Evolutionary conservation across 2,797 vertebrate species (phyloP), one percentile per base, ranked within the genome.

Genomic region (Siniperca scherzeri): DNA sequence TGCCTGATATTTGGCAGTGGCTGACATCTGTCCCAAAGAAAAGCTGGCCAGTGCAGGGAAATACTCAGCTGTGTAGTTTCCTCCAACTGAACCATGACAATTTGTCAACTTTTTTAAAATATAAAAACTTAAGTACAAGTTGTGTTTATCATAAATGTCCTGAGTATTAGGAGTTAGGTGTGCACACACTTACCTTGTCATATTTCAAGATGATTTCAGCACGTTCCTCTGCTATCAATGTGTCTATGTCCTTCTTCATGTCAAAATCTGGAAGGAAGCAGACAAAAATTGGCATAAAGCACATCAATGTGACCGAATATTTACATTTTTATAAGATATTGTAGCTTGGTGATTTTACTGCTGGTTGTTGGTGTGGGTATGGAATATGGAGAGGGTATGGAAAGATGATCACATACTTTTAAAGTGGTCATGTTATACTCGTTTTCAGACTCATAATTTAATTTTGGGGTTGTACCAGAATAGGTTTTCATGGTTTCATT

Each of bases 171-270:
- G 61, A 14, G 27, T 66, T 19, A 44, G 19, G 11, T 25, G 17
- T n/a, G 8, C 30, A 67, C 42, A 62, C 1, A 74, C 91, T 73
- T 81, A 97, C 97, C 96, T 96, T 96, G 85, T 97, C 97, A 96
- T 98, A 97, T 88, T 96, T 98, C 78, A 93, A 91, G 87, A 98
- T 92, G 74, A 97, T 97, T 76, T 98, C 97, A 52, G 96, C 94
- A 62, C 96, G 96, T 94, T 98, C 97, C 92, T 97, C 96, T 91
- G 96, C 95, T 96, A 97, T 97, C 94, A 98, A 78, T 46, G 94
- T 89, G 57, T 97, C 97, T 74, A 97, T 95, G 85, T 98, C 96
- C 91, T 97, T 98, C 97, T 98, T 98, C 97, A 98, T 97, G 96
- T 97, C 97, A 96, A 94, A 96, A 96, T 94, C 97, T 98, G 92